phyloP scores from a whole-genome alignment of 2,113 vertebrate species.

The Morone saxatilis region DNA sequence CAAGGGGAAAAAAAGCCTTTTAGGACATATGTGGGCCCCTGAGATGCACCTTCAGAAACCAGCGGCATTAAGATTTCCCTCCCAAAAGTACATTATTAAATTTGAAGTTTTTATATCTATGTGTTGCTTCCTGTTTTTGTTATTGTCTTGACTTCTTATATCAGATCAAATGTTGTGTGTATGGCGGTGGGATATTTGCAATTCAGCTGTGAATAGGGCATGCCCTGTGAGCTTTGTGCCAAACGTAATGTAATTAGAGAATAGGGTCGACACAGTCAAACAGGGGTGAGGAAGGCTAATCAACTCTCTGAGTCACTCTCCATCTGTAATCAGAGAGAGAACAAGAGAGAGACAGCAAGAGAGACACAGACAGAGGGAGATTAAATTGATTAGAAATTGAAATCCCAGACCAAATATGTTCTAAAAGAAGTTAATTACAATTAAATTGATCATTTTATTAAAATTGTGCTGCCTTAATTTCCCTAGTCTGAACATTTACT shows the following conservation, averaged over 20 bases:
- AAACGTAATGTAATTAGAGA: conserved; percentile 75
- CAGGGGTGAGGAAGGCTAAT: conserved; percentile 66
- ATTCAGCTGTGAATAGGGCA: conserved; percentile 21
- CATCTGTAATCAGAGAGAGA: conserved; percentile 66
- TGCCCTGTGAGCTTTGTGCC: conserved; percentile 47
- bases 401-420: conserved; percentile 71
- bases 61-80: not conserved
- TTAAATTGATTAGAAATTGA: conserved; percentile 73
- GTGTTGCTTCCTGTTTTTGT: conserved; percentile 19
- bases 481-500: conserved; percentile 6
- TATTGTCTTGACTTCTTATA: conserved; percentile 15
- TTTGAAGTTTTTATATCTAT: not conserved
- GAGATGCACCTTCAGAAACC: conserved; percentile 15
- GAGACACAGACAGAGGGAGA: conserved; percentile 29
- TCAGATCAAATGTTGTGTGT: not conserved
- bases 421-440: conserved; percentile 78
- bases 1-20: not conserved
- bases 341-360: conserved; percentile 30
- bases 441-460: conserved; percentile 66
- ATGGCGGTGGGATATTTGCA: conserved; percentile 7
- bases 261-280: conserved; percentile 58
- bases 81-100: not conserved
- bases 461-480: conserved; percentile 54
- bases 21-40: not conserved
- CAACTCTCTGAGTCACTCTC: conserved; percentile 66